Evolutionary conservation across 2,797 vertebrate species (phyloP).

Genomic region (Chromis chromis): DNA sequence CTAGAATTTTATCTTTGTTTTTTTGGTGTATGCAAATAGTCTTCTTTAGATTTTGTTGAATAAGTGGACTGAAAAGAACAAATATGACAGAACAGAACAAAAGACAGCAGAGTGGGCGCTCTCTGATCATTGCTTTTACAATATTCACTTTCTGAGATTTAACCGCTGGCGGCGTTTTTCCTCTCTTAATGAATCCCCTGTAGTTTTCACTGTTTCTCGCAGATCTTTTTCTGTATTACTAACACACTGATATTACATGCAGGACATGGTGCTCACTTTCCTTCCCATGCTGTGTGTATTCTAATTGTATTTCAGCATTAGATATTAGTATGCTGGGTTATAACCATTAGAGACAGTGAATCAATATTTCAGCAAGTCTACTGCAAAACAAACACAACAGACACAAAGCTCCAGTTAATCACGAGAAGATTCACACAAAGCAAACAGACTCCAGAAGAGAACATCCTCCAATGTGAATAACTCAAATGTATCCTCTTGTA

Average conservation of each 20-base stretch:
- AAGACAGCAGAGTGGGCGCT: slow-evolving; percentile 26
- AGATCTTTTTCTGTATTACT: slow-evolving; percentile 29
- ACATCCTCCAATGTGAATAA: slow-evolving; percentile 60
- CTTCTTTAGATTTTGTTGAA: neutral
- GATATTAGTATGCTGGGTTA: neutral
- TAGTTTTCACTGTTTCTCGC: slow-evolving; percentile 38
- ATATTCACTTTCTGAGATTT: slow-evolving; percentile 23
- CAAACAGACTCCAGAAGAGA: neutral
- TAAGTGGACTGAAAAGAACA: slow-evolving; percentile 7
- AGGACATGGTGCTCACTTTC: slow-evolving; percentile 19
- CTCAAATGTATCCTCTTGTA: slow-evolving; percentile 79
- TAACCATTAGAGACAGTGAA: slow-evolving; percentile 2
- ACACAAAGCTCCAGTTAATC: neutral
- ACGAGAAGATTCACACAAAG: neutral
- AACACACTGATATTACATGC: slow-evolving; percentile 28
- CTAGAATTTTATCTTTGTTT: neutral
- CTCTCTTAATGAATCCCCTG: slow-evolving; percentile 52
- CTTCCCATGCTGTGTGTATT: slow-evolving; percentile 16
- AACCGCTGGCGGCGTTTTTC: slow-evolving; percentile 30
- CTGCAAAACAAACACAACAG: slow-evolving; percentile 8
- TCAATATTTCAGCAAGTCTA: slow-evolving; percentile 6
- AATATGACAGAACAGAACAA: slow-evolving; percentile 24
- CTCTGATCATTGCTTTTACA: slow-evolving; percentile 32
- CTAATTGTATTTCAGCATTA: slow-evolving; percentile 14
- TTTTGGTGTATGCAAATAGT: slow-evolving; percentile 5